phyloP scores from a whole-genome alignment of 2,888 invertebrate genomes.

The Leptinotarsa juncta region DNA sequence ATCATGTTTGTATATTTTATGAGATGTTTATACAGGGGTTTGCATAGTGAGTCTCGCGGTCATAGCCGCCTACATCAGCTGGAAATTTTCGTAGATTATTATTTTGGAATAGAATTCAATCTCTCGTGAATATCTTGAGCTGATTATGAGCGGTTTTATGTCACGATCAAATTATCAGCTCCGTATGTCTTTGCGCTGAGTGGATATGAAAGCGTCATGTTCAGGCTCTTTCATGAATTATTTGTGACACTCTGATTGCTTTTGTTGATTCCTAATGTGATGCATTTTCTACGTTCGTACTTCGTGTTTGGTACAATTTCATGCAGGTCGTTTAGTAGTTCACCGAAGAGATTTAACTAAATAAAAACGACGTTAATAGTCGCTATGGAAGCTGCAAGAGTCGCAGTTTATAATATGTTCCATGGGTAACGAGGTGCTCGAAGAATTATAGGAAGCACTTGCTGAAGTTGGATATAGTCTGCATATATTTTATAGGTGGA shows the following conservation, averaged over 20 bases:
- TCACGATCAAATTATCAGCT: too few species aligned
- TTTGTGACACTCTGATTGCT: not conserved
- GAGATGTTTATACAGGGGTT: too few species aligned
- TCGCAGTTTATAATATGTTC: not conserved
- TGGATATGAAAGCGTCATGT: too few species aligned
- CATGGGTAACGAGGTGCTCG: constrained; percentile 2
- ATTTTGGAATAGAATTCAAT: too few species aligned
- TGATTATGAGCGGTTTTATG: too few species aligned
- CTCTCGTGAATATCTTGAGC: too few species aligned
- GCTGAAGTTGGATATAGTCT: not conserved
- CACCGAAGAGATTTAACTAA: not conserved
- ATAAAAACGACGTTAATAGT: not conserved
- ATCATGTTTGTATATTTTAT: too few species aligned
- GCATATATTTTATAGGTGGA: not conserved
- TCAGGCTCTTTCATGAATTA: not conserved
- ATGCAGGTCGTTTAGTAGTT: not conserved
- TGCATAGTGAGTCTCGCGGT: too few species aligned
- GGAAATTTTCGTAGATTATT: too few species aligned
- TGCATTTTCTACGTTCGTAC: not conserved
- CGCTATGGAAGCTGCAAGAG: not conserved
- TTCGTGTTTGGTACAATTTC: not conserved
- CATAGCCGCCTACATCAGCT: too few species aligned
- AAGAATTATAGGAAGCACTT: not conserved
- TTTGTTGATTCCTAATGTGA: not conserved
- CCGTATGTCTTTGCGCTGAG: too few species aligned